These are phyloP conservation scores for Dusona sp. DNA, from an alignment of 2,888 invertebrate genomes.

Conservation along the genomic window DNA sequence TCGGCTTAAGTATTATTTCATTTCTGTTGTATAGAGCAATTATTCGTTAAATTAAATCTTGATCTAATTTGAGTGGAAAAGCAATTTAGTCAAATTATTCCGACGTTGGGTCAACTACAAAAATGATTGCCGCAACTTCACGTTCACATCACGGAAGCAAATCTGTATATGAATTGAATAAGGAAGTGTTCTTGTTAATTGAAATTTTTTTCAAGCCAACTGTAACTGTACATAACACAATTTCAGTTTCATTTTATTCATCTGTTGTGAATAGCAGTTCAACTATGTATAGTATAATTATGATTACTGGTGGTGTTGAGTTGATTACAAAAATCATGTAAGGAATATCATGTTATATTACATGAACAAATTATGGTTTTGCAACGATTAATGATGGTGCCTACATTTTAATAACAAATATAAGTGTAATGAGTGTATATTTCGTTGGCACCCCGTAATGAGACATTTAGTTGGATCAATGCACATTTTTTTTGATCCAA, in stretches of 20 bases:
- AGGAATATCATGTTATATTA: background rate
- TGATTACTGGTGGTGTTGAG: background rate
- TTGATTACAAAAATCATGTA: background rate
- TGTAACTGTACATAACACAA: background rate
- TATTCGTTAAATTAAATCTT: background rate
- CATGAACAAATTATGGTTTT: background rate
- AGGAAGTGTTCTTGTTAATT: background rate
- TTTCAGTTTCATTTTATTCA: background rate
- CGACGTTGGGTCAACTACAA: background rate
- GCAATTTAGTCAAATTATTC: background rate
- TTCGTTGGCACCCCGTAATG: background rate
- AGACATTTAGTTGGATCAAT: background rate
- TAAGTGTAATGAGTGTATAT: background rate
- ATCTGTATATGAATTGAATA: background rate
- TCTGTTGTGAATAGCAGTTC: background rate
- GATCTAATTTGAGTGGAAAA: background rate
- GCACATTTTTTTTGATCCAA: background rate
- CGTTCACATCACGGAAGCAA: background rate
- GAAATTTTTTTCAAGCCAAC: background rate
- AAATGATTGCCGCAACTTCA: background rate
- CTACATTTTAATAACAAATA: background rate
- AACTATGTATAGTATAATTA: background rate
- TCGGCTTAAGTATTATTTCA: background rate
- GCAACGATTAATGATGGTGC: background rate
- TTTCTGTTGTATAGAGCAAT: background rate